Conservation (phyloP, 2,113 vertebrate species). For the Limnothrissa miodon region DNA sequence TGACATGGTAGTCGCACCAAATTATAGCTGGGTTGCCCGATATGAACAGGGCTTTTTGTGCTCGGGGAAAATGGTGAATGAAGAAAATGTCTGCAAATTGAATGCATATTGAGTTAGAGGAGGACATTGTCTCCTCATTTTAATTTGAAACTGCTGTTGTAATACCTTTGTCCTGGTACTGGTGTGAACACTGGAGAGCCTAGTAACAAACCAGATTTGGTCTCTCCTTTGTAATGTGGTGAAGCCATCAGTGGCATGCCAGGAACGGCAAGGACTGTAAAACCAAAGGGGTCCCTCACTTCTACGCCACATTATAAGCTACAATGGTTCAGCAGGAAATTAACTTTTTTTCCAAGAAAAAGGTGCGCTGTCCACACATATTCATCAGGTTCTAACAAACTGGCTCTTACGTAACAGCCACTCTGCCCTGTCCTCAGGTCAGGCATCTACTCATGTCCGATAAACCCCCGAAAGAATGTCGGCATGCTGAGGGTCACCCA, state of each 20-base stretch:
- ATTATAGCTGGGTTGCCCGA: neutral
- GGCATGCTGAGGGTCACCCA: neutral
- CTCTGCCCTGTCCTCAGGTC: neutral
- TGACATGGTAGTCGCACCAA: neutral
- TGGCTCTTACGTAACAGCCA: neutral
- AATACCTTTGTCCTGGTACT: neutral
- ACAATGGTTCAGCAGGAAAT: neutral
- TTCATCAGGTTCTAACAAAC: neutral
- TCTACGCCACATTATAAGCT: neutral
- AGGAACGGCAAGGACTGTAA: neutral
- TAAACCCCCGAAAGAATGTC: neutral
- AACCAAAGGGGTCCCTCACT: neutral
- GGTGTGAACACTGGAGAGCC: neutral
- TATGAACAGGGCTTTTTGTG: constrained; percentile 3
- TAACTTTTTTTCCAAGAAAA: neutral
- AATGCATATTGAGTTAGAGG: neutral
- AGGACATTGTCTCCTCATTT: neutral
- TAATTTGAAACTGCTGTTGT: constrained; percentile 2
- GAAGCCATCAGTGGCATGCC: neutral
- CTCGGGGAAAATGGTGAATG: neutral
- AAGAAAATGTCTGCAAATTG: neutral
- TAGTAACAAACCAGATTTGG: neutral
- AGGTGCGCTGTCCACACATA: neutral
- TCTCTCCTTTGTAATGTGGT: neutral
- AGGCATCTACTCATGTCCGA: neutral